Conservation (phyloP, 2,113 vertebrate genomes). For the Gasterosteus nipponicus region DNA sequence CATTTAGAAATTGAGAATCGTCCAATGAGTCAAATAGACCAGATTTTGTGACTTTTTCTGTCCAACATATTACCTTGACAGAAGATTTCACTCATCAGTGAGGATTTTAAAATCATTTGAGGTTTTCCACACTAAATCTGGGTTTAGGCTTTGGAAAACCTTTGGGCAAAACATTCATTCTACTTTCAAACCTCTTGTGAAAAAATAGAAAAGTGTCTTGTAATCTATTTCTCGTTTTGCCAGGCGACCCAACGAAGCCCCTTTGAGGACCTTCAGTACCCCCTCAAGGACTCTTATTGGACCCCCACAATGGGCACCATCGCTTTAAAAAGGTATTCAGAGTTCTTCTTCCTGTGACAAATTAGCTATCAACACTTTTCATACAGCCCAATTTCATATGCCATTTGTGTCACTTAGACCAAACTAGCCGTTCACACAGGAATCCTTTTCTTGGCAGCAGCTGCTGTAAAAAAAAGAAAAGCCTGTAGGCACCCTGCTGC, state of each 20-base stretch:
- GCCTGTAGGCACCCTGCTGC: slow-evolving; percentile 63
- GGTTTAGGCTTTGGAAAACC: neutral
- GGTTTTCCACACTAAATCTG: neutral
- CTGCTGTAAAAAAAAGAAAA: slow-evolving; percentile 24
- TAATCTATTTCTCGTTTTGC: slow-evolving; percentile 8
- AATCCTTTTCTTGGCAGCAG: slow-evolving; percentile 68
- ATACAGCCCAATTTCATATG: slow-evolving; percentile 61
- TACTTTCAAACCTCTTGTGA: neutral
- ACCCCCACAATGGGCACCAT: slow-evolving; percentile 16
- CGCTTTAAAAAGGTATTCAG: slow-evolving; percentile 43
- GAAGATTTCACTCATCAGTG: neutral
- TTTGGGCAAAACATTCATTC: neutral
- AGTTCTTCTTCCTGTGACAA: slow-evolving; percentile 50
- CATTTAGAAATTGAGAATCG: too few species aligned
- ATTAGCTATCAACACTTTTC: slow-evolving; percentile 59
- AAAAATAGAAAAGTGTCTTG: neutral
- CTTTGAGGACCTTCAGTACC: slow-evolving; percentile 8
- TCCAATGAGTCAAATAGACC: accelerated
- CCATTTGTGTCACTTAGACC: slow-evolving; percentile 68
- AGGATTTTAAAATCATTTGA: neutral
- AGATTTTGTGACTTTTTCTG: neutral
- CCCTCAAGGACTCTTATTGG: slow-evolving; percentile 17
- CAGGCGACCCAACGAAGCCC: neutral
- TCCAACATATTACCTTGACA: neutral
- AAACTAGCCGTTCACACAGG: slow-evolving; percentile 53